These are phyloP conservation scores for Taxidea taxus DNA, from an alignment of 2,113 vertebrate species.

Conservation along the genomic window DNA sequence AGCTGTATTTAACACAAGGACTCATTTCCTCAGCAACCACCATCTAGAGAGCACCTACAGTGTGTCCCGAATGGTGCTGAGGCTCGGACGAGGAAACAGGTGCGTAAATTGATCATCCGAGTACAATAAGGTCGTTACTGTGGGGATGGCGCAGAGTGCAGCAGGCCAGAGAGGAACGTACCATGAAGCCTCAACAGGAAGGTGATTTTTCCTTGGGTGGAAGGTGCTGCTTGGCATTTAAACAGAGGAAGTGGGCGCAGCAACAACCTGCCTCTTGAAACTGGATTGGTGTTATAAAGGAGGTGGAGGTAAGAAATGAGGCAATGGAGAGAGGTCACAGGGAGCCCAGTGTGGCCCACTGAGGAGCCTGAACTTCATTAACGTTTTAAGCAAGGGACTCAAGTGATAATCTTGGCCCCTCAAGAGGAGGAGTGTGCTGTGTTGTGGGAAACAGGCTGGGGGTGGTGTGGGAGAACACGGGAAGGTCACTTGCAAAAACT, in stretches of 20 bases:
- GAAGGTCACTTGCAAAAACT: background rate
- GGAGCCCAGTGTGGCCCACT: background rate
- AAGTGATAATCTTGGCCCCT: background rate
- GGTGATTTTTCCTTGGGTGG: background rate
- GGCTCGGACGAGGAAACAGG: background rate
- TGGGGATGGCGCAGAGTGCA: background rate
- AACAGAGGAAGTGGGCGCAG: background rate
- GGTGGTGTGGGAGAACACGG: background rate
- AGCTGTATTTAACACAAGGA: background rate
- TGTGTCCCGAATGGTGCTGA: background rate
- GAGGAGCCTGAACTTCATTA: background rate
- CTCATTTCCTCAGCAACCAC: background rate
- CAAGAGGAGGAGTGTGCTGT: background rate
- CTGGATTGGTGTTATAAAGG: background rate
- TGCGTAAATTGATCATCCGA: background rate
- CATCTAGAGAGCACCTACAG: background rate
- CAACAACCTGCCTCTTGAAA: background rate
- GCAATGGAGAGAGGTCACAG: background rate
- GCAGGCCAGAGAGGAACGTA: background rate
- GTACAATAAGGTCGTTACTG: rapidly evolving
- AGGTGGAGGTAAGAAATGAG: background rate
- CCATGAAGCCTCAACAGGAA: background rate
- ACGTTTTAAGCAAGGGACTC: background rate
- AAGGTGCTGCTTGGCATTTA: background rate
- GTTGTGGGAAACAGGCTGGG: background rate